phyloP scores from a whole-genome alignment of 2,113 vertebrate species.

The Epinephelus moara region DNA sequence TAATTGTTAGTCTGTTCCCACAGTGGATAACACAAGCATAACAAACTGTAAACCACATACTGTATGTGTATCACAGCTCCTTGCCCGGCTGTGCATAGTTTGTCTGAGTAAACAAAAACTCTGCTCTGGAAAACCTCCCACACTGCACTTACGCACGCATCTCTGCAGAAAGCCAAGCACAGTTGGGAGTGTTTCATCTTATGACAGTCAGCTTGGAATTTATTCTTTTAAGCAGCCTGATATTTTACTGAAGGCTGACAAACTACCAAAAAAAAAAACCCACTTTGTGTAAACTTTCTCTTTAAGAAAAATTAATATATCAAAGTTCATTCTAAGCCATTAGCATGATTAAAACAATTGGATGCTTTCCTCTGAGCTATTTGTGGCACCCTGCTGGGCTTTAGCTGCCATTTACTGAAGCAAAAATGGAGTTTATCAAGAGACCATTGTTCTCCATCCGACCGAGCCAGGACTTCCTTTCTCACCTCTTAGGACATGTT shows the following conservation, averaged over 20 bases:
- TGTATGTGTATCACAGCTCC: neutral
- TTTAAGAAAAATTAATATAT: neutral
- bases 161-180: constrained; percentile 5
- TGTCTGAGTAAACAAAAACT: constrained; percentile 44
- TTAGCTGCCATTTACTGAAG: constrained; percentile 9
- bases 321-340: neutral
- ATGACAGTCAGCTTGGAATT: neutral
- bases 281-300: neutral
- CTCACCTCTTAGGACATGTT: constrained; percentile 18
- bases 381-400: constrained; percentile 22
- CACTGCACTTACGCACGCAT: neutral
- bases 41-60: constrained; percentile 19
- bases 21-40: constrained; percentile 21
- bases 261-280: neutral
- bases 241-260: neutral
- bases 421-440: constrained; percentile 24
- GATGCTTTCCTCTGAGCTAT: constrained; percentile 25
- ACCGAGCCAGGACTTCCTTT: constrained; percentile 53
- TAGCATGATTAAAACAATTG: neutral
- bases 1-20: constrained; percentile 23
- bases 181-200: neutral
- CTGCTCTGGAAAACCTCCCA: constrained; percentile 15
- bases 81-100: constrained; percentile 7
- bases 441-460: constrained; percentile 61
- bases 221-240: neutral